A percentile compares a stretch with the other conserved stretches of the same genome.
Evolutionary conservation across 2,797 vertebrate species (phyloP).

Genomic region (Melanotaenia nigrans): DNA sequence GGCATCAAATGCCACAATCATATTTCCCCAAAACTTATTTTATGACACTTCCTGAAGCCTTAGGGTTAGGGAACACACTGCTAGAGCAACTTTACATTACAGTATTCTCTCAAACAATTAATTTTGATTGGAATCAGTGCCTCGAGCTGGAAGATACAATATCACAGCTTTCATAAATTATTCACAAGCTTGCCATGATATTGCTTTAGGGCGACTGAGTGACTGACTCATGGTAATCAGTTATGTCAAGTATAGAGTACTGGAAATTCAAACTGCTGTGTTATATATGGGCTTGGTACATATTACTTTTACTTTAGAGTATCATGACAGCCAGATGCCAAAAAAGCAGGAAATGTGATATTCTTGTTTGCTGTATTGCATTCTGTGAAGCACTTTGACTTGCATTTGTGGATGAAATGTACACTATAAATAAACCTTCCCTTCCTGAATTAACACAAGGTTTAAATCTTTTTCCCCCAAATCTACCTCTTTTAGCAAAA

Average conservation of each 20-base stretch:
- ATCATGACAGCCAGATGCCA: constrained; percentile 7
- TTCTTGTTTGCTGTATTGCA: constrained; percentile 6
- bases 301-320: constrained; percentile 4
- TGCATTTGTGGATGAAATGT: background rate
- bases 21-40: background rate
- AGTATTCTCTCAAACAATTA: constrained; percentile 38
- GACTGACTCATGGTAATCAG: constrained; percentile 61
- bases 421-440: background rate
- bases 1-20: background rate
- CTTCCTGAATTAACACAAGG: background rate
- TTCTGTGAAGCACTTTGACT: background rate
- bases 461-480: constrained; percentile 3
- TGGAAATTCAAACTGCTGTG: constrained; percentile 46
- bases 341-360: constrained; percentile 15
- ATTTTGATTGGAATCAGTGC: constrained; percentile 40
- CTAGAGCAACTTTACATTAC: constrained; percentile 7
- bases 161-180: constrained; percentile 69
- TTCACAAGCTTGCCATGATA: constrained; percentile 63
- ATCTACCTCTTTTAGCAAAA: constrained; percentile 5
- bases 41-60: constrained; percentile 2
- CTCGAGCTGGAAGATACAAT: constrained; percentile 40
- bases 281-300: constrained; percentile 8
- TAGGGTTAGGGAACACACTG: background rate
- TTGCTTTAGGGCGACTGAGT: constrained; percentile 51
- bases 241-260: constrained; percentile 44